A percentile compares a stretch with the other conserved stretches of the same genome.
Evolutionary conservation across 2,113 vertebrate genomes (phyloP).

Genomic region (Gadus macrocephalus): DNA sequence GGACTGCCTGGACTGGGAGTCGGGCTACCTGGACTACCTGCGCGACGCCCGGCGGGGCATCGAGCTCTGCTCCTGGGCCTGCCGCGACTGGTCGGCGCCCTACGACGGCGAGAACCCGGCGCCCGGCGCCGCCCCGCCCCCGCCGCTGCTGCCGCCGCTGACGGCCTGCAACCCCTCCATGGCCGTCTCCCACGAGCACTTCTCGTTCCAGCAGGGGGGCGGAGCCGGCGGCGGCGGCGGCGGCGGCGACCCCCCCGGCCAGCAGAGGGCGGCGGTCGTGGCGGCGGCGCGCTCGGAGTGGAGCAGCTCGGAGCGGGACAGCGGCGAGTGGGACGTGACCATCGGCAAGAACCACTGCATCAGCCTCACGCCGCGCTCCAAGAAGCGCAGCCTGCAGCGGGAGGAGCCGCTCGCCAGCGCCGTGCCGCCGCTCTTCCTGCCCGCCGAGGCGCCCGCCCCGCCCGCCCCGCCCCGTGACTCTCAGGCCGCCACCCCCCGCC

Average conservation of each 20-base stretch:
- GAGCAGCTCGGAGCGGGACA: slow-evolving; percentile 72
- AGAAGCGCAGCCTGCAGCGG: slow-evolving; percentile 84
- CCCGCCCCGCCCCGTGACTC: neutral
- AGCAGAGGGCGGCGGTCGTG: slow-evolving; percentile 66
- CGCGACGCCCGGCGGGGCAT: slow-evolving; percentile 80
- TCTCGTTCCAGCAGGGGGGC: slow-evolving; percentile 57
- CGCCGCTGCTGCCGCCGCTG: slow-evolving; percentile 61
- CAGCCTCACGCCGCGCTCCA: slow-evolving; percentile 81
- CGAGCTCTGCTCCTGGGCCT: slow-evolving; percentile 83
- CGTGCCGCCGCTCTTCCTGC: slow-evolving; percentile 24
- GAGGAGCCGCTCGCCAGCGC: slow-evolving; percentile 66
- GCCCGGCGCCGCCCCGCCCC: slow-evolving; percentile 51
- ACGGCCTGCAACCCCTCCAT: slow-evolving; percentile 59
- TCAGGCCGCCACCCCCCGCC: neutral
- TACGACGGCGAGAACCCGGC: slow-evolving; percentile 89
- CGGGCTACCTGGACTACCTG: slow-evolving; percentile 92
- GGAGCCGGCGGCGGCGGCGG: slow-evolving; percentile 13
- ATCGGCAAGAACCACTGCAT: slow-evolving; percentile 74
- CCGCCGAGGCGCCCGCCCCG: neutral
- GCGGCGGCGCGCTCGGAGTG: slow-evolving; percentile 66
- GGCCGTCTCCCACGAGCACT: slow-evolving; percentile 70
- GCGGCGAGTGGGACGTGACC: slow-evolving; percentile 77
- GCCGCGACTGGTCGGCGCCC: slow-evolving; percentile 89
- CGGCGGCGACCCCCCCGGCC: slow-evolving; percentile 34
- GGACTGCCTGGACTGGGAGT: slow-evolving; percentile 79